A percentile compares a stretch with the other conserved stretches of the same genome.
Conservation (phyloP, 2,113 vertebrate genomes). For the Pituophis catenifer region DNA sequence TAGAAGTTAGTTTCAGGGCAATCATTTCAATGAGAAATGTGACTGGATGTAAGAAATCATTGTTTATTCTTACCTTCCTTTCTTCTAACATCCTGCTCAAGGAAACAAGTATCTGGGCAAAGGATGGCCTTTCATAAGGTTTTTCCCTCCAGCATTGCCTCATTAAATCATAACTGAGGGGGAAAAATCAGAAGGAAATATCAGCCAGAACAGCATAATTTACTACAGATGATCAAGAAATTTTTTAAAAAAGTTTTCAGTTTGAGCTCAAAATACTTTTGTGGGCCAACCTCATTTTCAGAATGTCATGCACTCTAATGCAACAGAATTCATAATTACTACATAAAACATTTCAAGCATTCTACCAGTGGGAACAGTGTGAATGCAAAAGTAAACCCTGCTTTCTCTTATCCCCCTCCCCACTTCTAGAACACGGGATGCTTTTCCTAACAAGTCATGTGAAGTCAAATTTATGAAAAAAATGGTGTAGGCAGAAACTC, state of each 20-base stretch:
- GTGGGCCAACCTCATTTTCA: background rate
- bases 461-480: too few relatives aligned
- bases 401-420: too few relatives aligned
- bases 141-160: conserved; percentile 88
- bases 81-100: conserved; percentile 86
- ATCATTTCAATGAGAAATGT: background rate
- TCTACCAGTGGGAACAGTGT: background rate
- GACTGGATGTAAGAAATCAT: background rate
- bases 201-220: background rate
- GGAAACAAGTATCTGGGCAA: conserved; percentile 84
- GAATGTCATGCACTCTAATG: background rate
- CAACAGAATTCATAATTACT: background rate
- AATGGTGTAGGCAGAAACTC: too few relatives aligned
- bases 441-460: too few relatives aligned
- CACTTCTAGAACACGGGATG: too few relatives aligned
- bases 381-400: background rate
- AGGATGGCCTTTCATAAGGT: conserved; percentile 85
- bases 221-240: background rate
- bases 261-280: background rate
- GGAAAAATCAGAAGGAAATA: background rate
- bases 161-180: conserved; percentile 83
- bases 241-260: background rate
- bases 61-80: conserved; percentile 76
- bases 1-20: background rate
- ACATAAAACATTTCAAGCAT: background rate